Base-by-base conservation (phyloP, 2,888 invertebrate species). In the Leptinotarsa haldemani region DNA sequence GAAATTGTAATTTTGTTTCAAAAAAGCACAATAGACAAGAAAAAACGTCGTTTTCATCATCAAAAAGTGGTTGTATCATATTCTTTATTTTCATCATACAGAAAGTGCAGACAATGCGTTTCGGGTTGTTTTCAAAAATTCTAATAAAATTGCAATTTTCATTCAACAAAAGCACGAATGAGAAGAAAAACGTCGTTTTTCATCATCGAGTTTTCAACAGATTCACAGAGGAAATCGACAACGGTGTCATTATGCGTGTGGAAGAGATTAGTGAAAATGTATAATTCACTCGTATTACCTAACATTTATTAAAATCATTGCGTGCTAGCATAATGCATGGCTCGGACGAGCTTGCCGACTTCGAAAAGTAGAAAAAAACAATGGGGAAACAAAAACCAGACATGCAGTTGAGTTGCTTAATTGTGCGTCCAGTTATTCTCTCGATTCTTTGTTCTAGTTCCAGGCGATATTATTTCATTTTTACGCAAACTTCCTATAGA, bases 401-500 rank as follows among this genome's bases (percentile, higher is more conserved):
- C 61, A 30, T 61, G 65, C 56, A 78, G 77, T 78, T 75, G 74
- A 74, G 70, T 77, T 61, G 71, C 70, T 77, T 76, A 78, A 78
- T 77, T 76, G 77, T 40, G 74, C 78, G 69, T 73, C 63, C 71
- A 25, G 69, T 74, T 73, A 61, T 61, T 61, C 22, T n/a, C 40
- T 61, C n/a, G 40, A 61, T 61, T 61, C 61, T 61, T 61, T 61
- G 61, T 78, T 72, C 69, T 69, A 75, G 71, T 73, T 56, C 69
- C 61, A 65, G 64, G 71, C 70, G 56, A 72, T 72, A 74, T 70
- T 71, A 52, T 74, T 74, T 63, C 66, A 69, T 71, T 76, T 78
- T 78, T 78, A 69, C 77, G 77, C 74, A 77, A 79, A 75, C 77
- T 79, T 79, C 79, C 79, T 79, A 77, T 75, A 76, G 74, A 79